Percentiles rank a stretch among this genome's conserved stretches.
These are phyloP conservation scores for Eulemur coronatus DNA, from an alignment of 2,797 vertebrate genomes.

Conservation along the genomic window DNA sequence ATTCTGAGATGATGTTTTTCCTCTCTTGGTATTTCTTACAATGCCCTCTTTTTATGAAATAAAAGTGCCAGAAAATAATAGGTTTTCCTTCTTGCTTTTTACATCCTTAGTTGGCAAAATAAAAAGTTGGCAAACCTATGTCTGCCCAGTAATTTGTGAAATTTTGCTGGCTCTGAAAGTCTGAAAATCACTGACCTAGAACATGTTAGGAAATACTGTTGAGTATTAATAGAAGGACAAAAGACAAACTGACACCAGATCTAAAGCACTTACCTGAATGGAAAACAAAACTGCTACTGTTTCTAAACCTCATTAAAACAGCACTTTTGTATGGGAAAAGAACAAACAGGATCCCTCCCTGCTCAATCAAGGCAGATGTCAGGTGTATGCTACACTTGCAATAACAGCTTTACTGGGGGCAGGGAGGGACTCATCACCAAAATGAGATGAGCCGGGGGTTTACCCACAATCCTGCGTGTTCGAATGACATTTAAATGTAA, in stretches of 20 bases:
- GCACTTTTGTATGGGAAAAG: neutral
- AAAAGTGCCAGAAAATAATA: conserved; percentile 13
- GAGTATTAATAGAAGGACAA: neutral
- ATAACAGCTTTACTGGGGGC: neutral
- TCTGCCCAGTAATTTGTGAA: neutral
- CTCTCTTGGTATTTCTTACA: conserved; percentile 35
- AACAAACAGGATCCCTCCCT: neutral
- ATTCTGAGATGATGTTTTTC: neutral
- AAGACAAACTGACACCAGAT: neutral
- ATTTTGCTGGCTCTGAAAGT: conserved; percentile 8
- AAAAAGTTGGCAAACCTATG: conserved; percentile 6
- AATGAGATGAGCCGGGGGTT: neutral
- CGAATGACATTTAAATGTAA: neutral
- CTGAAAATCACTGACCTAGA: neutral
- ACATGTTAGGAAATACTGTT: neutral
- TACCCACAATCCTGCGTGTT: neutral
- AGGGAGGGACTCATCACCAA: neutral
- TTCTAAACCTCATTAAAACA: neutral
- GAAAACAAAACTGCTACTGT: neutral
- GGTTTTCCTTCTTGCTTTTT: conserved; percentile 14
- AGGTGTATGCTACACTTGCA: neutral
- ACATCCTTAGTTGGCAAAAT: conserved; percentile 47
- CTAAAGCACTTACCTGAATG: neutral
- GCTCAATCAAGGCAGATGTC: neutral
- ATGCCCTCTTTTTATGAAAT: conserved; percentile 52